Percentiles rank a stretch among this genome's conserved stretches.
Evolutionary conservation across 2,888 invertebrate species (phyloP).

Genomic region (Platycnemis pennipes): DNA sequence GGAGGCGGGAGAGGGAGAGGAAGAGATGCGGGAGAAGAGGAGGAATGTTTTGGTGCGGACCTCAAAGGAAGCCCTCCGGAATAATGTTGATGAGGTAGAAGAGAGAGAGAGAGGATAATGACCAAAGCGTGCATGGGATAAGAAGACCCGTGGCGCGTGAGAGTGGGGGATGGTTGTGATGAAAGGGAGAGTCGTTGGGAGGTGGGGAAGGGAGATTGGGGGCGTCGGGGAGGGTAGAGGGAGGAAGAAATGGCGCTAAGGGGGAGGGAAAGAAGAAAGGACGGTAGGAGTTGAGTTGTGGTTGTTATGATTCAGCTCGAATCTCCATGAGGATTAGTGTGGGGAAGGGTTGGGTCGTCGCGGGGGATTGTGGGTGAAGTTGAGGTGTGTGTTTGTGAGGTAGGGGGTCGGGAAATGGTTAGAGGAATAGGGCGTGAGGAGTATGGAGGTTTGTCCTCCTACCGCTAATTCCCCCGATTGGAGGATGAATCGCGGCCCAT

Average conservation of each 20-base stretch:
- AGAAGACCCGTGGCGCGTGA: not conserved
- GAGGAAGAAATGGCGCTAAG: too few species aligned
- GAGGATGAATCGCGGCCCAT: slow-evolving; percentile 53
- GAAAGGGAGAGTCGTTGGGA: not conserved
- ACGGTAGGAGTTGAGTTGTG: not conserved
- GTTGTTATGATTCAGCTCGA: slow-evolving; percentile 54
- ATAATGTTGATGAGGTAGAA: slow-evolving; percentile 58
- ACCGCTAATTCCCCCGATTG: slow-evolving; percentile 46
- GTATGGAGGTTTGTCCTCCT: not conserved
- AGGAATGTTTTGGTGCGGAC: slow-evolving; percentile 26
- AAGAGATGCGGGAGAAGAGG: not conserved
- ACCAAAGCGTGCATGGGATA: slow-evolving; percentile 62
- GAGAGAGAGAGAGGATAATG: slow-evolving; percentile 61
- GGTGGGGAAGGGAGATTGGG: not conserved
- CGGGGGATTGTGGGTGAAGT: not conserved
- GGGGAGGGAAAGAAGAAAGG: too few species aligned
- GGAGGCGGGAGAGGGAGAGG: not conserved
- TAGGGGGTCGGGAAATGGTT: not conserved
- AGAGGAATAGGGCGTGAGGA: not conserved
- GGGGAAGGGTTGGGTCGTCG: not conserved
- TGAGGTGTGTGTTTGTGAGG: not conserved
- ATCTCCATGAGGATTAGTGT: slow-evolving; percentile 38
- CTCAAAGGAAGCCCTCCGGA: slow-evolving; percentile 36
- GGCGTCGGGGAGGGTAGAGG: not conserved
- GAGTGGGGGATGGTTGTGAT: slow-evolving; percentile 17